Percentiles rank a stretch among this genome's conserved stretches.
phyloP scores from a whole-genome alignment of 2,797 vertebrate species.

The Epinephelus coioides region DNA sequence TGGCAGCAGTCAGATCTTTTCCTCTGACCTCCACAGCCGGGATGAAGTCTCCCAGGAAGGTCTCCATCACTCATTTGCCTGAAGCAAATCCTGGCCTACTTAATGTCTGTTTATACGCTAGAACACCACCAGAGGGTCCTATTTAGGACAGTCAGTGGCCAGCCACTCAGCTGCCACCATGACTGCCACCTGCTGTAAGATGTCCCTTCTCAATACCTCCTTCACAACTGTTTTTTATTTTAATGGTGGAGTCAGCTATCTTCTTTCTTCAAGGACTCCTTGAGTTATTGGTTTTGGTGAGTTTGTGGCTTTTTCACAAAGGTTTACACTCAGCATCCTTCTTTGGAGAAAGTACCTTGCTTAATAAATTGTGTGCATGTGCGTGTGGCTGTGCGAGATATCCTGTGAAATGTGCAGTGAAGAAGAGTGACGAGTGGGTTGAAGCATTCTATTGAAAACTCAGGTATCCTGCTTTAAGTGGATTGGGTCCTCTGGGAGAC shows the following conservation, averaged over 20 bases:
- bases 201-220: constrained; percentile 72
- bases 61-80: constrained; percentile 71
- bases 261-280: constrained; percentile 45
- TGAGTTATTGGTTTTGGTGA: constrained; percentile 34
- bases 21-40: constrained; percentile 70
- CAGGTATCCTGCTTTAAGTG: constrained; percentile 94
- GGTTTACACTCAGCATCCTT: constrained; percentile 52
- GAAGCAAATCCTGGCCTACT: constrained; percentile 70
- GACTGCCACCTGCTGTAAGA: constrained; percentile 69
- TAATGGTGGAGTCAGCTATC: constrained; percentile 41
- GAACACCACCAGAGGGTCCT: constrained; percentile 83
- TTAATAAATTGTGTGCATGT: constrained; percentile 47
- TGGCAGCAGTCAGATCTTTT: constrained; percentile 67
- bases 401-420: constrained; percentile 87
- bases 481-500: constrained; percentile 86
- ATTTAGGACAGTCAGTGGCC: constrained; percentile 56
- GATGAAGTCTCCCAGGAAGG: constrained; percentile 77
- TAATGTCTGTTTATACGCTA: constrained; percentile 78
- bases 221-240: constrained; percentile 54
- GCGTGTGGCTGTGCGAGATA: constrained; percentile 58
- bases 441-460: constrained; percentile 90
- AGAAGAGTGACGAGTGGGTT: constrained; percentile 85
- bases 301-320: constrained; percentile 55
- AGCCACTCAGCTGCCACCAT: constrained; percentile 45
- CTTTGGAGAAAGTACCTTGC: constrained; percentile 49